Base-by-base conservation (phyloP, 2,888 invertebrate species). In the Lottia scabra region DNA sequence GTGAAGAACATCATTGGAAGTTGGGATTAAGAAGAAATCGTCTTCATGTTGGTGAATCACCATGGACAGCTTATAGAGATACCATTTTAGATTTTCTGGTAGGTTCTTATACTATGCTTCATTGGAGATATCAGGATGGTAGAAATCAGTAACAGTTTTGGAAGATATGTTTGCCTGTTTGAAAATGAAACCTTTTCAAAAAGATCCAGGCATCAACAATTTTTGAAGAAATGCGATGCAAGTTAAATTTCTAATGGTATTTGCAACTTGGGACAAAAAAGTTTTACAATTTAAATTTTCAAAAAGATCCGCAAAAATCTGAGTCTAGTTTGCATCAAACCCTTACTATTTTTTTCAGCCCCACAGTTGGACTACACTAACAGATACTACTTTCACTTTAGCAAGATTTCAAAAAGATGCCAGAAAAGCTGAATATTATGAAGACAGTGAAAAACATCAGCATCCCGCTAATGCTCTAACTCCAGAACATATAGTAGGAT, bases 1-100 rank as follows among this genome's bases (percentile, higher is more conserved):
- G 74, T 72, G 74, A 75, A 30, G 84, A 84, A 15, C 83, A 83
- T 56, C 87, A 87, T 72, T 87, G 87, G 87, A 87, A 87, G 74
- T 74, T 87, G 65, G 81, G 80, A 16, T 76, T 87, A 62, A 82
- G 81, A 64, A 79, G 81, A 71, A 83, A 82, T 63, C 73, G 81
- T 38, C 76, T 81, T 1, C 87, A 87, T 75, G 75, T 81, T 13
- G 87, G 87, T 19, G 86, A 87, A 70, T 79, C 81, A 6, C 84
- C 83, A 16, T 87, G 87, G 87, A 81, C 78, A 26, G 75, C 78
- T 46, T 87, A 85, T 75, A 82, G 80, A 70, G 73, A 80, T 12
- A 83, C 86, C 63, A 70, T 87, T 16, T 78, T 80, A 38, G 72
- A 81, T 27, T 79, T 81, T 64, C 67, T 85, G 79, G 87, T 87